Base-by-base conservation (phyloP, 2,888 invertebrate genomes). In the Melolontha melolontha region DNA sequence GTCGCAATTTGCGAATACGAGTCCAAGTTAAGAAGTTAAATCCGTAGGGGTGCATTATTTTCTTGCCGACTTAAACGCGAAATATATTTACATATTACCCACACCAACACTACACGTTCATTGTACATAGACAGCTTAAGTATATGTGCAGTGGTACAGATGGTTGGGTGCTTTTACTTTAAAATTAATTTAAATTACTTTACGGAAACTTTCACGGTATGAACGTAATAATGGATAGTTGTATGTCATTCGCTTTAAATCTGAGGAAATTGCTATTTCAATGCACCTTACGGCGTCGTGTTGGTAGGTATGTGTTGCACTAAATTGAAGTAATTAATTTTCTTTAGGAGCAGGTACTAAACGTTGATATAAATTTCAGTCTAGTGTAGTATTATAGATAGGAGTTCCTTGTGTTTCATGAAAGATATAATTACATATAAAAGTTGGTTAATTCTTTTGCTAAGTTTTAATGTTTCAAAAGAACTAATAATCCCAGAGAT, bases 161-260 rank as follows among this genome's bases (percentile, higher is more conserved):
- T 12, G 39, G 40, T n/a, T 41, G 17, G 29, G 29, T 51, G 12
- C 51, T 40, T 59, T 59, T 29, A 27, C 57, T 57, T 57, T 44
- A 57, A 55, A 57, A 57, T 57, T 57, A 57, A 57, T 57, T 57
- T 57, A 57, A 57, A 57, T 57, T 57, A 44, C 57, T 44, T 57
- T 44, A 27, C 12, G 57, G 44, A 57, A 55, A 57, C 57, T 57
- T 57, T 44, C 42, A 44, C 22, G 57, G 44, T 44, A 57, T 44
- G 44, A 42, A 44, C 57, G 44, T 39, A 44, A 44, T 57, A 57
- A 57, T 57, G 44, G 44, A 57, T 57, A 57, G 57, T 57, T 44
- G 42, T 57, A 22, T 57, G 44, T 57, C 57, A 44, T 57, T 57
- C 27, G 14, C 42, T 41, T 44, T 57, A 57, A 57, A 57, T 44